phyloP scores from a whole-genome alignment of 2,797 vertebrate species.

The Enteromius mattozi region DNA sequence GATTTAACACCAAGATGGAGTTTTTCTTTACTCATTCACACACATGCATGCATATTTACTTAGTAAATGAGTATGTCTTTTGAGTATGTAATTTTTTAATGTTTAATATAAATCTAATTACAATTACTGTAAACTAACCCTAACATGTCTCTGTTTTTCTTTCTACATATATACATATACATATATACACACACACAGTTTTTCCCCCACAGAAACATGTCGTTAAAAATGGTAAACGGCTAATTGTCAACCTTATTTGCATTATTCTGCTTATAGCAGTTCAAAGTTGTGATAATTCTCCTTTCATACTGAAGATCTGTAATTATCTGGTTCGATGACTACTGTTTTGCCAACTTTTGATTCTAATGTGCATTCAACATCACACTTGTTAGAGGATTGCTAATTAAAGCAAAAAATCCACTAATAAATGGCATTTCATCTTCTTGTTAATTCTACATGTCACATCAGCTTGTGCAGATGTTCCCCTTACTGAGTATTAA shows the following conservation, averaged over 20 bases:
- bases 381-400: conserved; percentile 28
- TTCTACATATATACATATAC: too few relatives aligned
- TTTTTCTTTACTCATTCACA: conserved; percentile 22
- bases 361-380: conserved; percentile 14
- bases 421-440: background rate
- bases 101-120: background rate
- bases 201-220: background rate
- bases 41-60: background rate
- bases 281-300: background rate
- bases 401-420: conserved; percentile 19
- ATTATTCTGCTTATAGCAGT: background rate
- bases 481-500: background rate
- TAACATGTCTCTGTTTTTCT: background rate
- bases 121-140: background rate
- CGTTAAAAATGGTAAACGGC: background rate
- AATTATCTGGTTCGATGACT: conserved; percentile 4
- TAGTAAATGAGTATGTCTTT: background rate
- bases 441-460: background rate
- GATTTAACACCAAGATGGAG: conserved; percentile 20
- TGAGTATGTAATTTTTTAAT: background rate
- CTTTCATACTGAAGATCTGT: background rate
- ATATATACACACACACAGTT: too few relatives aligned
- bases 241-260: background rate
- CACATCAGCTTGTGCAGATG: background rate
- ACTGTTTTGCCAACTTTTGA: conserved; percentile 20